Evolutionary conservation across 37 sponge, comb jelly and placozoan species (phyloP).

Genomic region (Oscarella lobularis): DNA sequence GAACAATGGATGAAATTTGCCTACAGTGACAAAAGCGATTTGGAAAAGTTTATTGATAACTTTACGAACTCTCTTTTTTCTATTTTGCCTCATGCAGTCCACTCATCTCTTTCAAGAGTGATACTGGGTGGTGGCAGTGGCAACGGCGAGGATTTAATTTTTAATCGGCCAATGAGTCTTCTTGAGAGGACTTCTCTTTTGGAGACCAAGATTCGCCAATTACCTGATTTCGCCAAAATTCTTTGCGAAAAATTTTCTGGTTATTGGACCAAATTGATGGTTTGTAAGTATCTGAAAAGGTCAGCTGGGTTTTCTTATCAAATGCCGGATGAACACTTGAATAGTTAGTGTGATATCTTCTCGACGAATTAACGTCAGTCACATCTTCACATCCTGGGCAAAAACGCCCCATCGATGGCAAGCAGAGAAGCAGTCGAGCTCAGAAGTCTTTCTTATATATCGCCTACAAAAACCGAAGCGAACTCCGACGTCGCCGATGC

Average conservation of each 20-base stretch:
- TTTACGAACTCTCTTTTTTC: not conserved
- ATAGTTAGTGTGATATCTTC: too few species aligned
- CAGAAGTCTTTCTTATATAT: too few species aligned
- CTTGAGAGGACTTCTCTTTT: not conserved
- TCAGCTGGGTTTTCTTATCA: too few species aligned
- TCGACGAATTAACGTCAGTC: too few species aligned
- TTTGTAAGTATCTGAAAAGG: too few species aligned
- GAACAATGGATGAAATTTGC: not conserved
- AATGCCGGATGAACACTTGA: too few species aligned
- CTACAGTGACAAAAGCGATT: not conserved
- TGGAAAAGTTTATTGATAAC: not conserved
- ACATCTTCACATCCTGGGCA: too few species aligned
- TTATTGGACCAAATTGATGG: too few species aligned
- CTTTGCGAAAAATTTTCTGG: not conserved
- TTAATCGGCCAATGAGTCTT: not conserved
- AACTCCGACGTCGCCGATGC: too few species aligned
- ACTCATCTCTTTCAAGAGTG: not conserved
- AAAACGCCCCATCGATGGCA: too few species aligned
- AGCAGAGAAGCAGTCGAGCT: too few species aligned
- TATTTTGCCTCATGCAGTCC: not conserved
- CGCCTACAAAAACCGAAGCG: too few species aligned
- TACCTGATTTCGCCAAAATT: not conserved
- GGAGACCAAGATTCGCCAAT: not conserved
- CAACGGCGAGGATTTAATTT: not conserved
- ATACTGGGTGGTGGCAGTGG: not conserved